Evolutionary conservation across 2,797 vertebrate genomes (phyloP).

Genomic region (Girardinus metallicus): DNA sequence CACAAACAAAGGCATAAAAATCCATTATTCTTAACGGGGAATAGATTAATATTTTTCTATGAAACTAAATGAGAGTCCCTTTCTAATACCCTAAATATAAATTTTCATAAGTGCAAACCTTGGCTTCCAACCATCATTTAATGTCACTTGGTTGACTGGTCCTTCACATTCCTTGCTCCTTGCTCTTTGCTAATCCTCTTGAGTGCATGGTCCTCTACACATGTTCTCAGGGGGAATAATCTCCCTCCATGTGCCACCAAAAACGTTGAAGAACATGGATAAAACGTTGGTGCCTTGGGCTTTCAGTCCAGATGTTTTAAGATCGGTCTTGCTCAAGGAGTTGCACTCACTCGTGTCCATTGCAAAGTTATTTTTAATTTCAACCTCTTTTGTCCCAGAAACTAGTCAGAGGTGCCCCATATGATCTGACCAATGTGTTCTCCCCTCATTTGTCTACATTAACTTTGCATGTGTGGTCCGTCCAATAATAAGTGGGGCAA

Average conservation of each 20-base stretch:
- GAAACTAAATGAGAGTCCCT: neutral
- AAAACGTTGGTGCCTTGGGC: conserved; percentile 58
- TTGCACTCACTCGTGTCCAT: conserved; percentile 56
- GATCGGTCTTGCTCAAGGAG: conserved; percentile 74
- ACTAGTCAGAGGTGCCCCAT: conserved; percentile 79
- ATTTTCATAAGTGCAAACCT: conserved; percentile 50
- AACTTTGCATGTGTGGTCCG: conserved; percentile 78
- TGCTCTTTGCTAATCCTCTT: conserved; percentile 66
- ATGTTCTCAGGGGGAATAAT: conserved; percentile 60
- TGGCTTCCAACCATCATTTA: conserved; percentile 51
- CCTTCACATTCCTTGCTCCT: conserved; percentile 51
- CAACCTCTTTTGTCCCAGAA: conserved; percentile 81
- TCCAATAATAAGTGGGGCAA: conserved; percentile 77
- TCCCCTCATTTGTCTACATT: conserved; percentile 82
- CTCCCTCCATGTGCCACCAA: conserved; percentile 55
- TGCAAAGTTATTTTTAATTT: conserved; percentile 74
- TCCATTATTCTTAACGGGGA: neutral
- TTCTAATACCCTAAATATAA: conserved; percentile 31
- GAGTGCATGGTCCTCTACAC: conserved; percentile 54
- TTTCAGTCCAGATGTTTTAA: conserved; percentile 66
- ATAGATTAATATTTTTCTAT: neutral
- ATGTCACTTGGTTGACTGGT: conserved; percentile 52
- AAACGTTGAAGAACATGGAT: conserved; percentile 45
- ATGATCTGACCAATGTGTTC: conserved; percentile 70
- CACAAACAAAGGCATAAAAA: neutral